Evolutionary conservation across 1,140 invertebrate genomes (phyloP), one percentile per base, ranked within the genome.

Genomic region (Aleiodes sp.): DNA sequence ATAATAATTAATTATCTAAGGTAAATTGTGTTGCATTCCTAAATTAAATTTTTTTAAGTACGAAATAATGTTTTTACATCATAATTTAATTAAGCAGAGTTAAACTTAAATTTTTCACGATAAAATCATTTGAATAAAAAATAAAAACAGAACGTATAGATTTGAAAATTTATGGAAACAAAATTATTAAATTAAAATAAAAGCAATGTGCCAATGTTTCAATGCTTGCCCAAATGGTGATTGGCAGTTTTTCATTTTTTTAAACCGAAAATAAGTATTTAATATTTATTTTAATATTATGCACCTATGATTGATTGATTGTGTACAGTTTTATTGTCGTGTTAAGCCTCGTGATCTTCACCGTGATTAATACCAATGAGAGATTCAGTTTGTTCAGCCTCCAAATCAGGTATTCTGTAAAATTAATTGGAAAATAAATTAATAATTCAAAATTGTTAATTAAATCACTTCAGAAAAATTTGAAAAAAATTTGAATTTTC

Each of bases 301-400:
- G 12, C 41, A 46, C 41, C 64, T 46, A 46, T 46, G n/a, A 46
- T 46, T 46, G 41, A 46, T 74, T 33, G 37, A 7, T 46, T 14
- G n/a, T 8, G 41, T 4, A 46, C 1, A 4, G 26, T 52, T 2
- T 84, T 83, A 84, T 84, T 83, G 82, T 84, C 80, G 65, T n/a
- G 66, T 87, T 82, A 89, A 74, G 88, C 88, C 82, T 89, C 88
- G 72, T 89, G 88, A 70, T 89, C 88, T 66, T 81, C 82, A 35
- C 80, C 86, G 8, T 59, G 24, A 78, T 88, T 88, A 66, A 89
- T 90, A 70, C 89, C 88, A 77, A 93, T 93, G 29, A 93, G 82
- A 69, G 91, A 92, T 82, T 93, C 91, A 41, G 91, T 91, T 84
- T 93, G 92, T 77, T 93, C 92, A 66, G 87, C 86, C 75, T 92